A percentile compares a stretch with the other conserved stretches of the same genome.
These are phyloP conservation scores for Cromileptes altivelis DNA, from an alignment of 2,113 vertebrate species.

Conservation along the genomic window DNA sequence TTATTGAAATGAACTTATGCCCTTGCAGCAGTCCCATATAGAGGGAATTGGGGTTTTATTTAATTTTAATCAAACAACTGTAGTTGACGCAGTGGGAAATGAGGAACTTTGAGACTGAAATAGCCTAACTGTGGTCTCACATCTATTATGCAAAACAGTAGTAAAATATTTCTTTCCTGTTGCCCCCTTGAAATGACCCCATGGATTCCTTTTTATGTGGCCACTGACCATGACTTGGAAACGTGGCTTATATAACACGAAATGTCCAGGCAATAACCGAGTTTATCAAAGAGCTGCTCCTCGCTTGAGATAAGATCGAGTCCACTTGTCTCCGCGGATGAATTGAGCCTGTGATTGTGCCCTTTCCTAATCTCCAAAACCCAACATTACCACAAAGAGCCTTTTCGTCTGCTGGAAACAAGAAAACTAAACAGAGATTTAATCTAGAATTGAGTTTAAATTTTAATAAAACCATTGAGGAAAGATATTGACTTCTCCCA, in stretches of 20 bases:
- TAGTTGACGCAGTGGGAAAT: neutral
- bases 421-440: constrained; percentile 16
- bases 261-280: constrained; percentile 24
- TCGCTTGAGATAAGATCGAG: constrained; percentile 55
- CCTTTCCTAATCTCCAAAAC: constrained; percentile 40
- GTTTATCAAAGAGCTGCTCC: constrained; percentile 48
- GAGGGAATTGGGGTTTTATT: constrained; percentile 15
- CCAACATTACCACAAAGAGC: constrained; percentile 17
- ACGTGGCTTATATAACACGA: constrained; percentile 37
- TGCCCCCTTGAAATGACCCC: neutral
- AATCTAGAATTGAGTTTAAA: constrained; percentile 28
- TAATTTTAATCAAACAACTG: constrained; percentile 14
- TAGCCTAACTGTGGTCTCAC: neutral
- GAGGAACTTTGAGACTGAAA: constrained; percentile 2
- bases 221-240: constrained; percentile 1
- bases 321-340: constrained; percentile 50
- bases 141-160: constrained; percentile 23
- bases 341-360: constrained; percentile 47
- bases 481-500: neutral
- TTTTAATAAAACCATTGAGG: constrained; percentile 11
- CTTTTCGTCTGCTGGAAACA: neutral
- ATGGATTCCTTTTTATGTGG: neutral
- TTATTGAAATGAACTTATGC: no score
- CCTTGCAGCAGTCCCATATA: constrained; percentile 39
- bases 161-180: neutral